phyloP scores from a whole-genome alignment of 2,797 vertebrate genomes.

The Scarus forsteni region DNA sequence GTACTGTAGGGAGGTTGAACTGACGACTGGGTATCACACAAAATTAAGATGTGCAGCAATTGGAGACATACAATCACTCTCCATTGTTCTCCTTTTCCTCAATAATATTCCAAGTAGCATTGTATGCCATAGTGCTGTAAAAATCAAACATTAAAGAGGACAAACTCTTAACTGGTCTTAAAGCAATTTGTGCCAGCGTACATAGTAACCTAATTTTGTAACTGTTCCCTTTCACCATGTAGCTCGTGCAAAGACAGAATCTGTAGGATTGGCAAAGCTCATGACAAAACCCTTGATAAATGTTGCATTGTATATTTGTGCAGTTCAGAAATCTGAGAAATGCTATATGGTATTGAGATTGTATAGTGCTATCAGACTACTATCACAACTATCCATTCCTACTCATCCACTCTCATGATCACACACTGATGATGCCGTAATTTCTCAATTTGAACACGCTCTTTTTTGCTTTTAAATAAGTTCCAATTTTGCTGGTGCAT shows the following conservation, averaged over 20 bases:
- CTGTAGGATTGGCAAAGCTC: not conserved
- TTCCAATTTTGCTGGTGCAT: too few species aligned
- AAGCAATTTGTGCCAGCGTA: constrained; percentile 15
- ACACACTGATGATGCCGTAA: too few species aligned
- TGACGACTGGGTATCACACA: constrained; percentile 1
- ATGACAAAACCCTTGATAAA: too few species aligned
- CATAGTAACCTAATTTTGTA: constrained; percentile 22
- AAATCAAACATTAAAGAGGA: constrained; percentile 37
- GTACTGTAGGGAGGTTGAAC: not conserved
- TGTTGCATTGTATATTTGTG: too few species aligned
- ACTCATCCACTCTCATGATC: too few species aligned
- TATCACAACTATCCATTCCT: too few species aligned
- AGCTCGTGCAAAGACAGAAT: not conserved
- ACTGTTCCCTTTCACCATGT: not conserved
- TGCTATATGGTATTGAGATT: too few species aligned
- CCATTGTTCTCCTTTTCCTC: not conserved
- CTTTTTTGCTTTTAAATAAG: too few species aligned
- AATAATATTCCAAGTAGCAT: constrained; percentile 2
- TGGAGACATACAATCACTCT: not conserved
- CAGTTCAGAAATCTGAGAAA: too few species aligned
- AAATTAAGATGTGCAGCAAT: not conserved
- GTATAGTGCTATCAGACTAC: too few species aligned
- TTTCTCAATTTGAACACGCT: too few species aligned
- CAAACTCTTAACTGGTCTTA: constrained; percentile 1
- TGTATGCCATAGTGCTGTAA: constrained; percentile 22